Conservation (phyloP, 2,888 invertebrate genomes). For the Hermodice carunculata region DNA sequence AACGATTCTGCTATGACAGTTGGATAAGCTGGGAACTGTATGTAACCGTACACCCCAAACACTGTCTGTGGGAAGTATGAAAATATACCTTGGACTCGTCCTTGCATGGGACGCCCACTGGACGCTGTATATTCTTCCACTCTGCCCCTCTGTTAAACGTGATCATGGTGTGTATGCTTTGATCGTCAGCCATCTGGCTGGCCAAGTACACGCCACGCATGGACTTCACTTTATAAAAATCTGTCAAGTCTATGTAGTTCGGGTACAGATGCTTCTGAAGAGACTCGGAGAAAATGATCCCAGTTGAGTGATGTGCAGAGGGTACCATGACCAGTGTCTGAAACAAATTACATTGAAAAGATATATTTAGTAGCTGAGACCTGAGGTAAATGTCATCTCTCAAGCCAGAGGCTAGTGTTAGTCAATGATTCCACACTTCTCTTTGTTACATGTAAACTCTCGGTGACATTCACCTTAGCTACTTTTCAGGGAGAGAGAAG, state of each 20-base stretch:
- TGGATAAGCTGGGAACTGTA: too few species aligned
- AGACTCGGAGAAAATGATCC: slow-evolving; percentile 64
- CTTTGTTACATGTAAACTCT: too few species aligned
- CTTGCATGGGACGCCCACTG: slow-evolving; percentile 52
- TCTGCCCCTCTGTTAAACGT: slow-evolving; percentile 64
- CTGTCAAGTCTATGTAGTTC: slow-evolving; percentile 45
- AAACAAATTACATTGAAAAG: slow-evolving; percentile 16
- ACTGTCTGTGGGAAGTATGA: neutral
- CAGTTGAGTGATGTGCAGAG: slow-evolving; percentile 64
- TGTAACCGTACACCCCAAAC: too few species aligned
- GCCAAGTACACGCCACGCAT: slow-evolving; percentile 66
- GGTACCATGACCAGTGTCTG: slow-evolving; percentile 67
- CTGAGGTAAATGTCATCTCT: neutral
- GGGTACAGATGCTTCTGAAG: slow-evolving; percentile 65
- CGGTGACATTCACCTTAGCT: too few species aligned
- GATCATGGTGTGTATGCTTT: slow-evolving; percentile 65
- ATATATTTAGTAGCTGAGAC: neutral
- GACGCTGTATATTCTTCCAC: slow-evolving; percentile 61
- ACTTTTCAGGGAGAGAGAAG: too few species aligned
- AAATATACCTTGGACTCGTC: slow-evolving; percentile 56
- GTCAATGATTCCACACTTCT: too few species aligned
- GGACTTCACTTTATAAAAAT: slow-evolving; percentile 29
- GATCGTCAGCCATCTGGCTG: slow-evolving; percentile 61
- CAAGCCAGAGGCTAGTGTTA: too few species aligned
- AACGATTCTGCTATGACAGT: too few species aligned